These are phyloP conservation scores for Mnemiopsis leidyi DNA, from an alignment of 37 sponge, comb jelly and placozoan genomes.

Conservation along the genomic window DNA sequence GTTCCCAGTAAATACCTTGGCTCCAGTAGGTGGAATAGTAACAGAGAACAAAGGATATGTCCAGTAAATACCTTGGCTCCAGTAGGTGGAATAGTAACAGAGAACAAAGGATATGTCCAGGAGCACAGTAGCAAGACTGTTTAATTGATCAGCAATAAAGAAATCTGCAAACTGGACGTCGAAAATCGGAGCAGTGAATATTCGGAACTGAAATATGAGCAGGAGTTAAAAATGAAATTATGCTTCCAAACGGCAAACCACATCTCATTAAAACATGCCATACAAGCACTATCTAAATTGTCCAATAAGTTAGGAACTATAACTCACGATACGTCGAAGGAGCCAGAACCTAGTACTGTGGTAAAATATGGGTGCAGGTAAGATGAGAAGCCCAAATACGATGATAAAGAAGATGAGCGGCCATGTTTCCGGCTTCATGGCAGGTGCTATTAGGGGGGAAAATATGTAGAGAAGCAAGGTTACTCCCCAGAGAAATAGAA, in stretches of 20 bases:
- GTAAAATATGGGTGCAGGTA: conserved; percentile 57
- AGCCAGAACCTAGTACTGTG: conserved; percentile 57
- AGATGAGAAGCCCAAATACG: conserved; percentile 26
- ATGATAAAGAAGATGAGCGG: conserved; percentile 51
- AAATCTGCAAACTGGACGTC: conserved; percentile 88
- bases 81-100: conserved; percentile 71
- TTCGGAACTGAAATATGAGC: conserved; percentile 69
- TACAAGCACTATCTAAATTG: too few relatives aligned
- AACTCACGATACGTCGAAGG: conserved; percentile 28
- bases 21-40: conserved; percentile 66
- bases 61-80: conserved; percentile 58
- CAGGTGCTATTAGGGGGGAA: conserved; percentile 59
- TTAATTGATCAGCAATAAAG: conserved; percentile 96
- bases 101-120: conserved; percentile 83
- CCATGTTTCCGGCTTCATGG: conserved; percentile 57
- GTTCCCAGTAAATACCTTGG: too few relatives aligned
- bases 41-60: conserved; percentile 81
- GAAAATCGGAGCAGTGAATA: conserved; percentile 79
- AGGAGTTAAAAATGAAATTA: too few relatives aligned
- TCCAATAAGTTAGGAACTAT: too few relatives aligned
- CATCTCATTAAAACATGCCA: too few relatives aligned
- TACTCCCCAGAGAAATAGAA: conserved; percentile 54
- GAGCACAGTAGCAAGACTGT: conserved; percentile 81
- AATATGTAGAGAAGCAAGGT: conserved; percentile 66
- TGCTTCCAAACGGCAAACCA: too few relatives aligned